Conservation (phyloP, 2,797 vertebrate genomes). For the Sciurus vulgaris region DNA sequence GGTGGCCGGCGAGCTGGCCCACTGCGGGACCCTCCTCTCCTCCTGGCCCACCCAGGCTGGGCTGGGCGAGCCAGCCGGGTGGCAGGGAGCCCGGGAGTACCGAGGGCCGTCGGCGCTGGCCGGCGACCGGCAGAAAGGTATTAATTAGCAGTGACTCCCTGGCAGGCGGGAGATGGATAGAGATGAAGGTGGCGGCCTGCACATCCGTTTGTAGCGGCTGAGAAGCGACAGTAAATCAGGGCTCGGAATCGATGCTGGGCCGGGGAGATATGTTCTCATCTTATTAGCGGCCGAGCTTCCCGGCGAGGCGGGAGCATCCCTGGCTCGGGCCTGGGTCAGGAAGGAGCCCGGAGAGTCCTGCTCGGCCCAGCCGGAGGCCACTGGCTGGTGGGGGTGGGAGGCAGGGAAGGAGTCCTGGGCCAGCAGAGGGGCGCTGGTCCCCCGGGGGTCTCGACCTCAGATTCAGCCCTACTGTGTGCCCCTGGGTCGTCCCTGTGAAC, state of each 20-base stretch:
- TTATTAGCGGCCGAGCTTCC: constrained; percentile 82
- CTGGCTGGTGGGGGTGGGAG: not conserved
- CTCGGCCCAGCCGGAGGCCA: accelerated
- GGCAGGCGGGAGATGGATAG: constrained; percentile 71
- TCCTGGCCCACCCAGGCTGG: not conserved
- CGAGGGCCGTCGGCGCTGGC: too few species aligned
- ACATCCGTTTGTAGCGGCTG: constrained; percentile 68
- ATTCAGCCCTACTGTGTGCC: not conserved
- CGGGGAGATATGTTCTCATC: constrained; percentile 87
- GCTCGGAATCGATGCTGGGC: constrained; percentile 82
- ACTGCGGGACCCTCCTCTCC: not conserved
- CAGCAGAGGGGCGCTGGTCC: not conserved
- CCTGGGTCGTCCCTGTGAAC: accelerated
- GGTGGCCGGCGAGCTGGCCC: accelerated
- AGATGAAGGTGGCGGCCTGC: constrained; percentile 83
- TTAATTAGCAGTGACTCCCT: constrained; percentile 85
- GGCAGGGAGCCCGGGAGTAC: too few species aligned
- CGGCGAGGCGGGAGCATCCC: constrained; percentile 73
- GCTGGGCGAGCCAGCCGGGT: not conserved
- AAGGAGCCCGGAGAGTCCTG: not conserved
- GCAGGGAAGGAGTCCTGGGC: not conserved
- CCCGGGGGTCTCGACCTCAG: not conserved
- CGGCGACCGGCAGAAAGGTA: constrained; percentile 62
- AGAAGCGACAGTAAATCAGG: constrained; percentile 83
- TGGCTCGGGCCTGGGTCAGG: not conserved